These are phyloP conservation scores for Venustaconcha ellipsiformis DNA, from an alignment of 1,140 invertebrate genomes.

Conservation along the genomic window DNA sequence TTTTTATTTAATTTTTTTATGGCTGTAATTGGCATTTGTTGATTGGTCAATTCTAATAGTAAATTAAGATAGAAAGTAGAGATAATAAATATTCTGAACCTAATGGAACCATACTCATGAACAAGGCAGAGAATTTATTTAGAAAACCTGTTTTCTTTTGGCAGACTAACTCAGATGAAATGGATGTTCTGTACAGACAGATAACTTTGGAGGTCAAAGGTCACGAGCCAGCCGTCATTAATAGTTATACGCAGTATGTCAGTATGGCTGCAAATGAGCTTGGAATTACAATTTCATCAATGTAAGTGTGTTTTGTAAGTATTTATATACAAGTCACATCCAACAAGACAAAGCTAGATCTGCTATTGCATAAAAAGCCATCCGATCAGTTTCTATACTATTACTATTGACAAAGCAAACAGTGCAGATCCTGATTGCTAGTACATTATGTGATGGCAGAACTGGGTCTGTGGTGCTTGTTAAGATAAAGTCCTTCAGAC, in stretches of 20 bases:
- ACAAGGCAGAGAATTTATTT: neutral
- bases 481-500: too few relatives aligned
- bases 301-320: neutral
- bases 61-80: too few relatives aligned
- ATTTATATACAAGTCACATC: neutral
- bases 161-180: slow-evolving; percentile 14
- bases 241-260: slow-evolving; percentile 88
- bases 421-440: too few relatives aligned
- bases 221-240: slow-evolving; percentile 86
- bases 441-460: too few relatives aligned
- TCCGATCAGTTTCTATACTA: neutral
- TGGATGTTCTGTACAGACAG: slow-evolving; percentile 56
- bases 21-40: too few relatives aligned
- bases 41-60: too few relatives aligned
- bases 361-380: neutral
- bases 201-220: slow-evolving; percentile 88
- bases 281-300: slow-evolving; percentile 71
- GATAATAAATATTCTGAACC: too few relatives aligned
- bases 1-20: too few relatives aligned
- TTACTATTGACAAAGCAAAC: too few relatives aligned
- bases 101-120: too few relatives aligned
- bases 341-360: neutral
- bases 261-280: slow-evolving; percentile 84
- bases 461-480: too few relatives aligned
- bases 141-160: neutral